A percentile compares a stretch with the other conserved stretches of the same genome.
Conservation (phyloP, 1,140 invertebrate species). For the Dreissena rostriformis region DNA sequence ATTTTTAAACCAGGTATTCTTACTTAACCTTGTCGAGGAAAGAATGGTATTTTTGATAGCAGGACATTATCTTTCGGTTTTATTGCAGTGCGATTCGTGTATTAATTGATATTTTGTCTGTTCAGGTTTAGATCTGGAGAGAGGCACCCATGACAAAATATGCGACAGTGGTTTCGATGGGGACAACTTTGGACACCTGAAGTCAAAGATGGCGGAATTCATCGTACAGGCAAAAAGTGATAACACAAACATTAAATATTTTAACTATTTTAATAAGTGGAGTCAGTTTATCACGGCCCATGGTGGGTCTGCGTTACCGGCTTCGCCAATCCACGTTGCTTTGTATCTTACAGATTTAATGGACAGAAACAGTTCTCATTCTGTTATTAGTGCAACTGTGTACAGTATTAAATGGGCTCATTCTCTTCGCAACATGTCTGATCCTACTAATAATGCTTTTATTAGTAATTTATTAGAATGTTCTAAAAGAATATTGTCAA, state of each 20-base stretch:
- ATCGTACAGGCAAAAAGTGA: neutral
- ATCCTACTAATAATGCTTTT: conserved; percentile 33
- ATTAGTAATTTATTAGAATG: conserved; percentile 15
- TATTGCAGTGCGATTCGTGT: conserved; percentile 21
- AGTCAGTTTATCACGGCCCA: neutral
- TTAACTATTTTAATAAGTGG: neutral
- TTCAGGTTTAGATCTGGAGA: conserved; percentile 10
- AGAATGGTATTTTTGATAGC: conserved; percentile 24
- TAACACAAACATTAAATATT: neutral
- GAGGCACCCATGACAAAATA: neutral
- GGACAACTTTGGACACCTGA: neutral
- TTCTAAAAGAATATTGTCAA: neutral
- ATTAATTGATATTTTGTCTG: neutral
- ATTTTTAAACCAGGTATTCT: neutral
- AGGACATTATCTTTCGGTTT: conserved; percentile 8
- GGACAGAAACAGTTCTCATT: neutral
- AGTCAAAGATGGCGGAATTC: neutral
- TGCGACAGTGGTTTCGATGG: neutral
- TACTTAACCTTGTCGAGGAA: neutral
- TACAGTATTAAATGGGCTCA: conserved; percentile 11
- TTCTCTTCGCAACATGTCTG: neutral
- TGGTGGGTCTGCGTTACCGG: neutral
- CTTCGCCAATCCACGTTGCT: conserved; percentile 23
- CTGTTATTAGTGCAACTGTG: neutral
- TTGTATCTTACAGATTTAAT: conserved; percentile 22